Conservation (phyloP, 2,888 invertebrate species). For the Sepioteuthis lessoniana region DNA sequence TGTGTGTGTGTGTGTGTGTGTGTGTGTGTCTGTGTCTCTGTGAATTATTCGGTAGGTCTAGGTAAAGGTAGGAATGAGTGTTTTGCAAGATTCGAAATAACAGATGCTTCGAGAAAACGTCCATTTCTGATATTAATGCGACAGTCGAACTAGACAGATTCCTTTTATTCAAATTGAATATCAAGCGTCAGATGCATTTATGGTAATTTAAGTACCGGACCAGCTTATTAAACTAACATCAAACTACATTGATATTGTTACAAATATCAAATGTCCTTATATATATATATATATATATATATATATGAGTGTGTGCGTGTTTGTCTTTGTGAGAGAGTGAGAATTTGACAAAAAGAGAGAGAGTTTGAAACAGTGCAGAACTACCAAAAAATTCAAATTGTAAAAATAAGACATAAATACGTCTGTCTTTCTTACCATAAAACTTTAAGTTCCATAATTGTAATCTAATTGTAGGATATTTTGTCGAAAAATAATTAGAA, state of each 20-base stretch:
- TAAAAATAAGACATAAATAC: not conserved
- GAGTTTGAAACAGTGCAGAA: not conserved
- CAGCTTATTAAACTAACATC: not conserved
- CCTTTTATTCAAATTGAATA: slow-evolving; percentile 33
- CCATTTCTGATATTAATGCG: slow-evolving; percentile 18
- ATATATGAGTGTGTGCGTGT: not conserved
- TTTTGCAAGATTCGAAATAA: not conserved
- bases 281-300: not conserved
- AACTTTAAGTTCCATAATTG: not conserved
- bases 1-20: not conserved
- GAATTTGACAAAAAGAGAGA: too few species aligned
- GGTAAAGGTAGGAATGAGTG: not conserved
- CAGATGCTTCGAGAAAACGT: not conserved
- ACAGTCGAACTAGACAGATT: not conserved
- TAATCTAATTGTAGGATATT: not conserved
- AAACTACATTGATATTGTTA: too few species aligned
- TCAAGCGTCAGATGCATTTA: not conserved
- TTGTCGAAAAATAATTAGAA: not conserved
- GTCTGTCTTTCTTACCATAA: not conserved
- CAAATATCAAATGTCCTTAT: too few species aligned
- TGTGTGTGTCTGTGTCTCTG: not conserved
- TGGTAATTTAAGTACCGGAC: not conserved
- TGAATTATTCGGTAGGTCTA: not conserved
- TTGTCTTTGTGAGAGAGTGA: not conserved
- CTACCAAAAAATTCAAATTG: not conserved